These are phyloP conservation scores for Nycticryphes semicollaris DNA, from an alignment of 2,113 vertebrate species.

Conservation along the genomic window DNA sequence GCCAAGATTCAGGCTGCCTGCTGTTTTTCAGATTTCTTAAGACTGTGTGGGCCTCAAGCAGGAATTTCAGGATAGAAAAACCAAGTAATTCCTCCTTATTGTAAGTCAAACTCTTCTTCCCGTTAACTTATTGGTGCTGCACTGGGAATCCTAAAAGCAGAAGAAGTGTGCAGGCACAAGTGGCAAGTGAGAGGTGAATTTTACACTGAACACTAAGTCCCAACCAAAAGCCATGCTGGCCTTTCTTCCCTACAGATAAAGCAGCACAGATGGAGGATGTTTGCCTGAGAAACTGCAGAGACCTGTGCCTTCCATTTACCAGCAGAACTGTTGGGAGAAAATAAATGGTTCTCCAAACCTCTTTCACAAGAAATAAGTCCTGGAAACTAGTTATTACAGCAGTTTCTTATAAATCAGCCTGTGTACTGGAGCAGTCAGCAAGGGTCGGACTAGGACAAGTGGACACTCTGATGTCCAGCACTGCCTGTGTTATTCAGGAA, in stretches of 20 bases:
- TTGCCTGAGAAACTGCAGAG: neutral
- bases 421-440: neutral
- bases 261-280: neutral
- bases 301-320: neutral
- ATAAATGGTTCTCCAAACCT: neutral
- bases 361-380: neutral
- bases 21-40: neutral
- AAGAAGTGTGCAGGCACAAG: neutral
- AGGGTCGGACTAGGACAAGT: conserved; percentile 7
- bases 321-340: rapidly evolving
- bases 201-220: neutral
- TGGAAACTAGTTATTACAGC: neutral
- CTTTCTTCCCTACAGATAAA: neutral
- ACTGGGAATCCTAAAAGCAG: neutral
- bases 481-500: neutral
- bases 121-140: neutral
- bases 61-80: neutral
- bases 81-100: neutral
- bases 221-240: neutral
- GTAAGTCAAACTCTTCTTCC: too few species aligned
- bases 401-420: neutral
- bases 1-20: neutral
- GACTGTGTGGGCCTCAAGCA: neutral
- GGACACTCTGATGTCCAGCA: neutral
- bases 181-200: neutral